Conservation (phyloP, 1,140 invertebrate genomes). For the Ooceraea biroi region DNA sequence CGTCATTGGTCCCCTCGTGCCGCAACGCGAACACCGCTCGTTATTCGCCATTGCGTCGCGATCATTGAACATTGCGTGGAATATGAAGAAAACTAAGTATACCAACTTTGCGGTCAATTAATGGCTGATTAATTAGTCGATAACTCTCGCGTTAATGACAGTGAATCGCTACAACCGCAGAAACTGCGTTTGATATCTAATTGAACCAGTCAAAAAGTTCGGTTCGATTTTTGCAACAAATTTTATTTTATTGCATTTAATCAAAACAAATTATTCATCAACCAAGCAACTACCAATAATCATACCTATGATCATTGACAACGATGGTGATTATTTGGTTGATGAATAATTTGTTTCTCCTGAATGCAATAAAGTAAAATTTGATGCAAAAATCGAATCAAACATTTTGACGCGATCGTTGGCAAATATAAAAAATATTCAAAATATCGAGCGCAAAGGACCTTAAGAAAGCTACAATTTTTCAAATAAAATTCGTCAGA, state of each 20-base stretch:
- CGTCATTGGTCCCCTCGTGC: constrained; percentile 82
- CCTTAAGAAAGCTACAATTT: constrained; percentile 48
- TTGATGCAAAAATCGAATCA: no score
- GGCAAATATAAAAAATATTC: constrained; percentile 14
- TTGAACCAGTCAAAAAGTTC: not conserved
- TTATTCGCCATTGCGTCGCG: constrained; percentile 38
- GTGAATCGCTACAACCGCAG: not conserved
- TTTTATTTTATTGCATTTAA: no score
- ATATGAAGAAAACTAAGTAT: constrained; percentile 9
- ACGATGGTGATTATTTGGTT: no score
- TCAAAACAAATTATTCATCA: no score
- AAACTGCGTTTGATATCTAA: no score
- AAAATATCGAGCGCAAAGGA: constrained; percentile 1
- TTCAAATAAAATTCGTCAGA: constrained; percentile 54
- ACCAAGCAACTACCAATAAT: no score
- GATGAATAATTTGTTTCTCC: no score
- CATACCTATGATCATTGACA: no score
- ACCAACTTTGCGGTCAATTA: constrained; percentile 5
- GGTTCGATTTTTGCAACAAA: no score
- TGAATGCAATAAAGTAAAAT: no score
- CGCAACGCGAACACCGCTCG: constrained; percentile 29
- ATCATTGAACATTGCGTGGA: constrained; percentile 54
- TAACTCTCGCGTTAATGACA: not conserved
- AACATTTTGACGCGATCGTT: constrained; percentile 24
- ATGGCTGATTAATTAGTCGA: constrained; percentile 17